phyloP scores from a whole-genome alignment of 1,140 invertebrate species.

The Helicoverpa zea region DNA sequence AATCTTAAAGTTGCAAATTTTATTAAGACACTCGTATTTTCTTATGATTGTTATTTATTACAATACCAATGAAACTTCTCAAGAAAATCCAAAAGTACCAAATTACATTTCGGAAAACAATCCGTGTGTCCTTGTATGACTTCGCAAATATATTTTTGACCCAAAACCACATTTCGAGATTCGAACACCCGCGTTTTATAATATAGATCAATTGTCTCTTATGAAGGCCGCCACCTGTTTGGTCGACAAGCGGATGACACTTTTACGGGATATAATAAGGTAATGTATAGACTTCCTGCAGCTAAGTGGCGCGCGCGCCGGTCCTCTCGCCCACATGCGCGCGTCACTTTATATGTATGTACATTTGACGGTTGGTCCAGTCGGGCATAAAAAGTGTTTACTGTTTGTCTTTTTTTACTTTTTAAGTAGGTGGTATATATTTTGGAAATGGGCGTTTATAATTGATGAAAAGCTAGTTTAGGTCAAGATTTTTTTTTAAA shows the following conservation, averaged over 20 bases:
- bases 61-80: too few relatives aligned
- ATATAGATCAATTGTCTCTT: conserved; percentile 42
- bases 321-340: conserved; percentile 59
- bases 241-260: conserved; percentile 67
- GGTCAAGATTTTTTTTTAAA: too few relatives aligned
- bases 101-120: too few relatives aligned
- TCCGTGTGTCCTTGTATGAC: too few relatives aligned
- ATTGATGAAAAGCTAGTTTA: too few relatives aligned
- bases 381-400: background rate
- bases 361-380: conserved; percentile 13
- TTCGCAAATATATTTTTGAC: background rate
- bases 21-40: too few relatives aligned
- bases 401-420: background rate
- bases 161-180: background rate
- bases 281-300: conserved; percentile 80
- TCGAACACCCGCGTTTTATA: background rate
- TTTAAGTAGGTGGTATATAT: too few relatives aligned
- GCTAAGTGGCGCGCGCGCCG: conserved; percentile 71
- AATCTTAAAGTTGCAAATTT: too few relatives aligned
- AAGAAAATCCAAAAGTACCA: too few relatives aligned
- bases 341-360: conserved; percentile 34
- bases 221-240: conserved; percentile 46
- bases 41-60: too few relatives aligned
- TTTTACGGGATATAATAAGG: conserved; percentile 82
- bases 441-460: too few relatives aligned